Conservation (phyloP, 2,888 invertebrate genomes). For the Callinectes sapidus region DNA sequence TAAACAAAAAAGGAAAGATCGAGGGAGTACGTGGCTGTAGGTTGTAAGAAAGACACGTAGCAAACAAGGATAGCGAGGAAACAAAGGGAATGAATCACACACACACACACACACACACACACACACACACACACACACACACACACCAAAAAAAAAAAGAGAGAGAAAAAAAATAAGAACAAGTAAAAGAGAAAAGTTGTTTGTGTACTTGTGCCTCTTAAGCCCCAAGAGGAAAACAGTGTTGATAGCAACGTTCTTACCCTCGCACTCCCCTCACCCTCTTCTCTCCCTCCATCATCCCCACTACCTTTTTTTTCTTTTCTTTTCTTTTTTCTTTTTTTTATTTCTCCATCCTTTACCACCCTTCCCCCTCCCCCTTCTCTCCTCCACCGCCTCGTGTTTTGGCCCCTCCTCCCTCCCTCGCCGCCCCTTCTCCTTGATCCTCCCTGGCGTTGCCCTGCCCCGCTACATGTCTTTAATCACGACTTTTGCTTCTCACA, state of each 20-base stretch:
- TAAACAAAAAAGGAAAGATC: neutral
- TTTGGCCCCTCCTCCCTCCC: too few relatives aligned
- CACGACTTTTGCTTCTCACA: conserved; percentile 12
- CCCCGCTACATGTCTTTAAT: conserved; percentile 1
- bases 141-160: too few relatives aligned
- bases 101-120: neutral
- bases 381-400: neutral
- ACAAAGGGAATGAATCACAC: neutral
- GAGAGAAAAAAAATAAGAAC: neutral
- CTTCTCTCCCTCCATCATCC: neutral
- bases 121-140: neutral
- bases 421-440: too few relatives aligned
- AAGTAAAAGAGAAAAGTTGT: neutral
- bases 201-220: conserved; percentile 3
- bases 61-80: neutral
- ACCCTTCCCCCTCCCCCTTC: neutral
- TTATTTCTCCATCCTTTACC: neutral
- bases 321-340: too few relatives aligned
- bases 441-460: neutral
- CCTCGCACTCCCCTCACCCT: neutral
- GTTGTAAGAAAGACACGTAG: neutral
- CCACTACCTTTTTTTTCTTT: neutral
- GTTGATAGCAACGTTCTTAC: neutral
- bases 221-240: conserved; percentile 2
- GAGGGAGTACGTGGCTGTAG: neutral